These are phyloP conservation scores for Potamarius usumacintae DNA, from an alignment of 2,113 vertebrate species.

Conservation along the genomic window DNA sequence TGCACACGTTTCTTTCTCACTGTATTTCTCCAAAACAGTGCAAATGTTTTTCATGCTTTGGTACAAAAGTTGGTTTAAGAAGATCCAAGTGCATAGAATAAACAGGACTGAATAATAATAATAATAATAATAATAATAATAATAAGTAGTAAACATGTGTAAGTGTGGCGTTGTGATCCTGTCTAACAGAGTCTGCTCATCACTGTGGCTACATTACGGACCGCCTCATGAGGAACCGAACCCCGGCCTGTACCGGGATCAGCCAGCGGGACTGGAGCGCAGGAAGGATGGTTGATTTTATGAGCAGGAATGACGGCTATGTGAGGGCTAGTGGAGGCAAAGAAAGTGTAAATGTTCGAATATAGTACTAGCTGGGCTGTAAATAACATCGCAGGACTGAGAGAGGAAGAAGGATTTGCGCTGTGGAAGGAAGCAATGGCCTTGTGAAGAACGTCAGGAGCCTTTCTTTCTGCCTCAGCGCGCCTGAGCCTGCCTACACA, in stretches of 20 bases:
- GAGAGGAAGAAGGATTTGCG: constrained; percentile 56
- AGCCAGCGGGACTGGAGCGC: constrained; percentile 28
- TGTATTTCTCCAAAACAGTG: background rate
- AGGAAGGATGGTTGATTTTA: constrained; percentile 24
- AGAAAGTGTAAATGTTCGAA: background rate
- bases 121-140: too few species aligned
- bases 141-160: too few species aligned
- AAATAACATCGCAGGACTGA: background rate
- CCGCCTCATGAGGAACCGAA: constrained; percentile 32
- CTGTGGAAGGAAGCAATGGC: constrained; percentile 56
- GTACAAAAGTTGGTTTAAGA: background rate
- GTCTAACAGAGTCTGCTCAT: background rate
- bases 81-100: background rate
- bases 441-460: constrained; percentile 63
- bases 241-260: constrained; percentile 13
- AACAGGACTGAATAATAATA: background rate
- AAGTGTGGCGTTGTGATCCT: background rate
- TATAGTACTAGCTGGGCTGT: background rate
- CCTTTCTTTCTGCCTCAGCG: constrained; percentile 55
- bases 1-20: background rate
- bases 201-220: background rate
- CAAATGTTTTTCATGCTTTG: background rate
- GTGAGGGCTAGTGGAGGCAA: constrained; percentile 33
- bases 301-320: constrained; percentile 29
- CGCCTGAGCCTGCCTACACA: constrained; percentile 35